These are phyloP conservation scores for Patiria pectinifera DNA, from an alignment of 53 echinoderm and acorn worm genomes.

Conservation along the genomic window DNA sequence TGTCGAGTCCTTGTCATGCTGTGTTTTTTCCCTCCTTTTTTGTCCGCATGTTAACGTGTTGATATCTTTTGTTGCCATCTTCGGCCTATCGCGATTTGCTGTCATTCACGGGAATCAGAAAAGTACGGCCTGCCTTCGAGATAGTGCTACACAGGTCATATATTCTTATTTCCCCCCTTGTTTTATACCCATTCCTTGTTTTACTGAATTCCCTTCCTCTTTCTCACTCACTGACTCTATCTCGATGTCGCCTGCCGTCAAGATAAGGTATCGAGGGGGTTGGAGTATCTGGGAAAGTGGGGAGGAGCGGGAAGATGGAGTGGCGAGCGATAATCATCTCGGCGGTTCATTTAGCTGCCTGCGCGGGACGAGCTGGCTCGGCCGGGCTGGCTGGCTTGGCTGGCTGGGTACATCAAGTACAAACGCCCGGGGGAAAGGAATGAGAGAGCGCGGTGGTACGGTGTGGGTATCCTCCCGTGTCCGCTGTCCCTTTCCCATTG, in stretches of 20 bases:
- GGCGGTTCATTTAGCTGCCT: constrained; percentile 52
- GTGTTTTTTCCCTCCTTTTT: neutral
- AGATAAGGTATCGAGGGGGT: constrained; percentile 52
- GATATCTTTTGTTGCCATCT: constrained; percentile 52
- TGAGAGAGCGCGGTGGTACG: too few species aligned
- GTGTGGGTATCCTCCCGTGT: neutral
- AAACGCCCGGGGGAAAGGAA: constrained; percentile 22
- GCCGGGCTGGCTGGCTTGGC: neutral
- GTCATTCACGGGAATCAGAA: constrained; percentile 32
- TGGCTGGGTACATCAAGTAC: constrained; percentile 6
- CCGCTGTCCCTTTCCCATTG: neutral
- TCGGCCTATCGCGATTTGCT: constrained; percentile 15
- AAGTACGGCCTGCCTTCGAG: constrained; percentile 39
- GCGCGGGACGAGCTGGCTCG: neutral
- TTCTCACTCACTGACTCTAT: neutral
- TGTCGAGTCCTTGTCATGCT: constrained; percentile 22
- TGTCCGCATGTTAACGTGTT: constrained; percentile 33
- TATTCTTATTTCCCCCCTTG: neutral
- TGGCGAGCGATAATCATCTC: constrained; percentile 29
- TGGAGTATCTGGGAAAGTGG: constrained; percentile 47
- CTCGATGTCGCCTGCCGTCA: constrained; percentile 27
- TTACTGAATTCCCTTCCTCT: neutral
- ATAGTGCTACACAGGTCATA: constrained; percentile 25
- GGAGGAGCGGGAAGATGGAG: constrained; percentile 54
- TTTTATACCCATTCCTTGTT: neutral